A percentile compares a stretch with the other conserved stretches of the same genome.
phyloP scores from a whole-genome alignment of 2,797 vertebrate genomes.

The Philypnodon macrostomus region DNA sequence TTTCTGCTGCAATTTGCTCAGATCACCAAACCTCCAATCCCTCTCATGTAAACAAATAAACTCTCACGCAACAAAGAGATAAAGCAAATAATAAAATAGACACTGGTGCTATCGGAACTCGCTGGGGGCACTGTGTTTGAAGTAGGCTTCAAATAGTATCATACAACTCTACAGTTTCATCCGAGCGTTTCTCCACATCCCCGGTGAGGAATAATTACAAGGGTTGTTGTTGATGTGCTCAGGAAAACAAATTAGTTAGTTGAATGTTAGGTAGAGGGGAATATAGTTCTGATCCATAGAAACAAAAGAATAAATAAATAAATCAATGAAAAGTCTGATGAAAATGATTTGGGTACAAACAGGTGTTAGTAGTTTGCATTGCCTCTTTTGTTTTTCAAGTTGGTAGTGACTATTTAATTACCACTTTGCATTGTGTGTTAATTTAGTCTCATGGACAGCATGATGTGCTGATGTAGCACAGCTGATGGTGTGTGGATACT shows the following conservation, averaged over 20 bases:
- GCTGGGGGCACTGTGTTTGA: slow-evolving; percentile 71
- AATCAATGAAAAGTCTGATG: neutral
- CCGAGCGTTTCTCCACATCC: slow-evolving; percentile 49
- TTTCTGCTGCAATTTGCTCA: slow-evolving; percentile 81
- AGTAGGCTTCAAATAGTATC: slow-evolving; percentile 78
- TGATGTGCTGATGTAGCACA: slow-evolving; percentile 71
- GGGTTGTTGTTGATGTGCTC: slow-evolving; percentile 55
- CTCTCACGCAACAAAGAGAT: slow-evolving; percentile 78
- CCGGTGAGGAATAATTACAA: slow-evolving; percentile 63
- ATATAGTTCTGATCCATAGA: slow-evolving; percentile 18
- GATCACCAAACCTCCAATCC: slow-evolving; percentile 81
- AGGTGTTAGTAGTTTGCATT: slow-evolving; percentile 46
- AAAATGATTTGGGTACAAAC: slow-evolving; percentile 43
- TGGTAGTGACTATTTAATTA: slow-evolving; percentile 34
- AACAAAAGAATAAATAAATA: slow-evolving; percentile 18
- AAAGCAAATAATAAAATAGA: slow-evolving; percentile 73
- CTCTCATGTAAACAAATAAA: slow-evolving; percentile 82
- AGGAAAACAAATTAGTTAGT: slow-evolving; percentile 60
- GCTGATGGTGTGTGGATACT: slow-evolving; percentile 74
- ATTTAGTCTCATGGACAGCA: slow-evolving; percentile 63
- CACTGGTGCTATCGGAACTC: slow-evolving; percentile 68
- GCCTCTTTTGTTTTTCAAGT: slow-evolving; percentile 27
- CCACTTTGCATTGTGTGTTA: slow-evolving; percentile 54
- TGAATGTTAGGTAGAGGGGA: slow-evolving; percentile 47
- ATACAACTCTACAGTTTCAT: slow-evolving; percentile 58